Percentiles rank a stretch among this genome's conserved stretches.
Evolutionary conservation across 2,113 vertebrate genomes (phyloP).

Genomic region (Hystrix brachyura): DNA sequence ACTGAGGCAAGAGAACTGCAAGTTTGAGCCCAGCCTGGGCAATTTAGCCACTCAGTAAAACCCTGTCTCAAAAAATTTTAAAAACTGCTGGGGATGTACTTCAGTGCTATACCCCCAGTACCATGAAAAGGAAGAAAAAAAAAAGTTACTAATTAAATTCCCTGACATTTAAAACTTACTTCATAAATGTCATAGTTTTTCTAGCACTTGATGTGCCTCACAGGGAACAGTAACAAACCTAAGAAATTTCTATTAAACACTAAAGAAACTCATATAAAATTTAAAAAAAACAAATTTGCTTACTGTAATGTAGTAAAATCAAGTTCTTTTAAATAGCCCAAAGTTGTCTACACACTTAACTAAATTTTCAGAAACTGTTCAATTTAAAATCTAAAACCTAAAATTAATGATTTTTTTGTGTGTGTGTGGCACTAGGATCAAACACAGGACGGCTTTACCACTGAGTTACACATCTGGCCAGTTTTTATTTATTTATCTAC

Average conservation of each 20-base stretch:
- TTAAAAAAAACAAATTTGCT: not conserved
- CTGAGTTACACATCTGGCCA: too few species aligned
- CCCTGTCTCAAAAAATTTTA: too few species aligned
- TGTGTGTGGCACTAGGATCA: too few species aligned
- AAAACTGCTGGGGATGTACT: too few species aligned
- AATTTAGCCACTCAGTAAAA: too few species aligned
- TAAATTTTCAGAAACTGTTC: not conserved
- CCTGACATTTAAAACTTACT: not conserved
- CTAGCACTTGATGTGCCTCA: not conserved
- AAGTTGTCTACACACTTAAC: not conserved
- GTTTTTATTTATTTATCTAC: too few species aligned
- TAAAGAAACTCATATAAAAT: not conserved
- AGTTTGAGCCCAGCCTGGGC: too few species aligned
- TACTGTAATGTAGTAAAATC: not conserved
- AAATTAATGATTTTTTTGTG: not conserved
- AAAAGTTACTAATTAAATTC: not conserved
- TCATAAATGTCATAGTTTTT: not conserved
- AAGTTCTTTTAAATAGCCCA: not conserved
- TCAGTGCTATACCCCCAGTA: too few species aligned
- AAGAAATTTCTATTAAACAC: not conserved
- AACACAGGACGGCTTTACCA: too few species aligned
- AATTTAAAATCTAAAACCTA: not conserved
- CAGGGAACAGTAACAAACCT: not conserved
- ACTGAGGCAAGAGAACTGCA: too few species aligned
- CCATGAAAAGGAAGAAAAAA: not conserved